Conservation (phyloP, 2,113 vertebrate species). For the Mesocricetus auratus region DNA sequence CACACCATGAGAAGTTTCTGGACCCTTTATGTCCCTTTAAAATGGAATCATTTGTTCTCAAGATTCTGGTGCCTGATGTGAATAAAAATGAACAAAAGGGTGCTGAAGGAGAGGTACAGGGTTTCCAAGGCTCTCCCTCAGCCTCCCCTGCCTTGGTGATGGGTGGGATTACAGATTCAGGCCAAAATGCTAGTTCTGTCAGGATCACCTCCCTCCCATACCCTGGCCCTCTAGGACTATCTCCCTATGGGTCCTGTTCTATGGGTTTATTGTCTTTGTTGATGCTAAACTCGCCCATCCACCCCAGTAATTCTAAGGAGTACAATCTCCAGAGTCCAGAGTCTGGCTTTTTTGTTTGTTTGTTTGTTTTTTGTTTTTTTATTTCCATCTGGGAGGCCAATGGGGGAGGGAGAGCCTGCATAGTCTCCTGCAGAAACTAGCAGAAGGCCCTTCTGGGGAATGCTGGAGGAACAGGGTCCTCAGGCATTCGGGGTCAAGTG, state of each 20-base stretch:
- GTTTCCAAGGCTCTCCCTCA: neutral
- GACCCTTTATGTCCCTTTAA: neutral
- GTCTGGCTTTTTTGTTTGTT: neutral
- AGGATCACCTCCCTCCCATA: neutral
- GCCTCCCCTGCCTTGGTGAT: neutral
- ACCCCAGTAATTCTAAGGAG: conserved; percentile 53
- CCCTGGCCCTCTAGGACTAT: neutral
- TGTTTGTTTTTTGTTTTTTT: neutral
- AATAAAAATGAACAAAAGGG: neutral
- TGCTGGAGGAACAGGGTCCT: neutral
- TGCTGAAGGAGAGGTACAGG: neutral
- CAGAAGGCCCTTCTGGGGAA: neutral
- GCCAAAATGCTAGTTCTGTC: neutral
- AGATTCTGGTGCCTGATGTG: neutral
- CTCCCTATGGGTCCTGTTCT: neutral
- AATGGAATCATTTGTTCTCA: neutral
- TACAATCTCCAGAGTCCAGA: neutral
- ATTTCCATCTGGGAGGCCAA: neutral
- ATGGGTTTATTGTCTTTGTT: conserved; percentile 81
- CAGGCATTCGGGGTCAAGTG: neutral
- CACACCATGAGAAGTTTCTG: neutral
- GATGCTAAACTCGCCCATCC: conserved; percentile 58
- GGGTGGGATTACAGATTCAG: neutral
- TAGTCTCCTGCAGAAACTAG: neutral
- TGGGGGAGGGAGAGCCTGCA: neutral